Percentiles rank a stretch among this genome's conserved stretches.
Evolutionary conservation across 2,797 vertebrate genomes (phyloP).

Genomic region (Anabas testudineus): DNA sequence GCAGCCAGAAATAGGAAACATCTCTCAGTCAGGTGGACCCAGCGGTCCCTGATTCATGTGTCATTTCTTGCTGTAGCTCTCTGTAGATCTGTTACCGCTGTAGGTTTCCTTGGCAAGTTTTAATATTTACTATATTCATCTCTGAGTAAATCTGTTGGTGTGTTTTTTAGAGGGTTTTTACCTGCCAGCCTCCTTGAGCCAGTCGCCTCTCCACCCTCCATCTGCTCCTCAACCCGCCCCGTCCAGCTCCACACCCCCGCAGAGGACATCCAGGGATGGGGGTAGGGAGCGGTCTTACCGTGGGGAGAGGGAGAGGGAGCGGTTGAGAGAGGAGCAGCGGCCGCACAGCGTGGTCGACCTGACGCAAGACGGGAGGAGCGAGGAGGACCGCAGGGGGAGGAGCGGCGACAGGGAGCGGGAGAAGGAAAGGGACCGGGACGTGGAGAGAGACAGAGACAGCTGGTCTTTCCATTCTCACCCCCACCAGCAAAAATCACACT

Average conservation of each 20-base stretch:
- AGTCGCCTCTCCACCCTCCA: constrained; percentile 86
- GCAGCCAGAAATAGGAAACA: neutral
- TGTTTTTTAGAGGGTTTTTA: constrained; percentile 91
- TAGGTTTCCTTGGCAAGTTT: constrained; percentile 17
- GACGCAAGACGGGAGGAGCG: constrained; percentile 47
- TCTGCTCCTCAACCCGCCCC: constrained; percentile 81
- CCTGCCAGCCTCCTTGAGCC: constrained; percentile 84
- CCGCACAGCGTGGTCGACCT: constrained; percentile 87
- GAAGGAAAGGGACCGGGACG: constrained; percentile 66
- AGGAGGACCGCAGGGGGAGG: constrained; percentile 59
- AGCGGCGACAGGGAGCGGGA: constrained; percentile 68
- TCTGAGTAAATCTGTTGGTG: constrained; percentile 7
- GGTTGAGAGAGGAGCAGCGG: constrained; percentile 85
- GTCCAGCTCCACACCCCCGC: constrained; percentile 79
- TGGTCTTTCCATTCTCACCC: constrained; percentile 70
- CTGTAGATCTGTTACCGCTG: neutral
- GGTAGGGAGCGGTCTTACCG: constrained; percentile 84
- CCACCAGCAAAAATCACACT: constrained; percentile 70
- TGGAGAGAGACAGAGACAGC: constrained; percentile 63
- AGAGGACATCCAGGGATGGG: constrained; percentile 87
- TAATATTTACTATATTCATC: constrained; percentile 49
- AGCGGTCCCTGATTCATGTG: neutral
- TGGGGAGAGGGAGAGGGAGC: constrained; percentile 79
- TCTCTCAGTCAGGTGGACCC: neutral
- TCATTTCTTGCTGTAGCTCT: neutral